Base-by-base conservation (phyloP, 2,797 vertebrate genomes). In the Chloroceryle inda region DNA sequence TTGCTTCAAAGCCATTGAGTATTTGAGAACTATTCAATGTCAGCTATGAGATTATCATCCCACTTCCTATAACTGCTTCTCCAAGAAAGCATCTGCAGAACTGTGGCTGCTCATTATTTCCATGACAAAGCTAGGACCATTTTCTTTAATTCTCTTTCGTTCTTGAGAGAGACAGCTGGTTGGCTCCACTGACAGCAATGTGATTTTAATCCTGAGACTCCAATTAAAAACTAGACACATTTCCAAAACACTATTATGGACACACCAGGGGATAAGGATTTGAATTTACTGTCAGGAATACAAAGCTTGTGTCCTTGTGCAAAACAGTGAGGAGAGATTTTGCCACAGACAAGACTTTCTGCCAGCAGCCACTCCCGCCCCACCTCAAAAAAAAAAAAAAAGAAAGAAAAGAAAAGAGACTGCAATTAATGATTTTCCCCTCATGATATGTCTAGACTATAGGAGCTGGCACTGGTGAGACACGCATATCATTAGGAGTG, bases 171-270 rank as follows among this genome's bases (percentile, higher is more conserved):
- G 79, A 59, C 64, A 95, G 73, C 63, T 87, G 72, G 58, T 95
- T 94, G 82, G 52, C 81, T 97, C 35, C 52, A 69, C 63, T 88
- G 83, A 81, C 49, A 95, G 73, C 56, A 93, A 61, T n/a, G 42
- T 33, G 88, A 88, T 92, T 95, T 77, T 76, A 85, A 97, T 97
- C 77, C 79, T 85, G 73, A 82, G 69, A 75, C 88, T 92, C 66
- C 82, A 95, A 59, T 91, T 95, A 92, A 94, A 95, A 95, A 79
- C 44, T 66, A 89, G 74, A 76, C 92, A 55, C 1, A 3, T 79
- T 97, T 97, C 84, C 79, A 94, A 95, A 96, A 89, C 21, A 63
- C 76, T 85, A 62, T 78, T 91, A 95, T 82, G 38, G 45, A 73
- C 56, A 78, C 50, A 79, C 5, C 33, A 64, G 63, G 50, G 86